Evolutionary conservation across 1,140 invertebrate species (phyloP).

Genomic region (Zaprionus africanus): DNA sequence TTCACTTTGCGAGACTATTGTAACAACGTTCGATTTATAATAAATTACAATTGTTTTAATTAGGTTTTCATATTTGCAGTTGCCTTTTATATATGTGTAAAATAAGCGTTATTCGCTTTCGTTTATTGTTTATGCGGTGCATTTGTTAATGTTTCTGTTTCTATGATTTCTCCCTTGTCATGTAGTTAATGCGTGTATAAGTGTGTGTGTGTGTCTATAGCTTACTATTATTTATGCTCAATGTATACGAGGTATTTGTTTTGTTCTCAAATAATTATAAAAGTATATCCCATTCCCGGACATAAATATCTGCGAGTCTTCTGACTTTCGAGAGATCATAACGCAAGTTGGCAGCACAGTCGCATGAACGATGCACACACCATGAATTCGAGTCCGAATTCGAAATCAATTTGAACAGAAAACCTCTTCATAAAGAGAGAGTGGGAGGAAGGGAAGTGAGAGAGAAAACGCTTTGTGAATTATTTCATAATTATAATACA

Average conservation of each 20-base stretch:
- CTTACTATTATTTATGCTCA: conserved; percentile 51
- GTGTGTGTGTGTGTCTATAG: conserved; percentile 15
- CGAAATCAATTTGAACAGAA: not conserved
- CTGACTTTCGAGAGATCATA: conserved; percentile 41
- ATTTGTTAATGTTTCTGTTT: conserved; percentile 19
- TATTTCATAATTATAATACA: conserved; percentile 3
- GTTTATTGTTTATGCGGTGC: conserved; percentile 40
- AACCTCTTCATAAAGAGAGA: conserved; percentile 1
- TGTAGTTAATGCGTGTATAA: conserved; percentile 18
- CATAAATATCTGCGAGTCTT: conserved; percentile 3
- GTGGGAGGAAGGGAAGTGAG: not conserved
- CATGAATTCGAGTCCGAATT: conserved; percentile 8
- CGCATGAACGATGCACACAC: not conserved
- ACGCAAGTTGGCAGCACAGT: conserved; percentile 20
- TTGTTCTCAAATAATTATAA: conserved; percentile 31
- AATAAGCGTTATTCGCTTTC: conserved; percentile 56
- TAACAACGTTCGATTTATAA: conserved; percentile 52
- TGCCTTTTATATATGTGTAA: conserved; percentile 41
- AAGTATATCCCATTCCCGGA: conserved; percentile 11
- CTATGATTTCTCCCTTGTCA: conserved; percentile 10
- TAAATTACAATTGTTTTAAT: conserved; percentile 45
- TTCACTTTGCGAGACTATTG: conserved; percentile 41
- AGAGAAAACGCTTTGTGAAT: not conserved
- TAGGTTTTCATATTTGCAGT: conserved; percentile 30
- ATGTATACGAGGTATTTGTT: conserved; percentile 65